Percentiles rank a stretch among this genome's conserved stretches.
Evolutionary conservation across 1,140 invertebrate genomes (phyloP).

Genomic region (Amyelois transitella): DNA sequence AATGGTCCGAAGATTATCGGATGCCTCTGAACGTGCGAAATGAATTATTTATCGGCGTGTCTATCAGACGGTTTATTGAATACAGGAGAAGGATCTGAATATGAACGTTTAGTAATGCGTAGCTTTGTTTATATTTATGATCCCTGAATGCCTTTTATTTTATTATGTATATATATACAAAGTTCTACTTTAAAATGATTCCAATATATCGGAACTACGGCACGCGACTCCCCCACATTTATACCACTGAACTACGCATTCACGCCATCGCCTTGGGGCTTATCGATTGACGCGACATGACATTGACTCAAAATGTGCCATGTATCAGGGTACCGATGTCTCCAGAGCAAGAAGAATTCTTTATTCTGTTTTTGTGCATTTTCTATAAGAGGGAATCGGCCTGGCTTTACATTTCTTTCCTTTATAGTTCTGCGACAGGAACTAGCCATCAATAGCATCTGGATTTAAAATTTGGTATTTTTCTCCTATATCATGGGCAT

Average conservation of each 20-base stretch:
- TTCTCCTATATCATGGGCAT: too few relatives aligned
- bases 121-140: too few relatives aligned
- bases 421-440: too few relatives aligned
- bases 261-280: not conserved
- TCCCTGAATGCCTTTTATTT: too few relatives aligned
- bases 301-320: not conserved
- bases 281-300: not conserved
- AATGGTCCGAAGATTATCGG: constrained; percentile 23
- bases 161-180: too few relatives aligned
- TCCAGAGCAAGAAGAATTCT: not conserved
- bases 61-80: constrained; percentile 5
- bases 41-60: constrained; percentile 18
- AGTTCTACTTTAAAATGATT: not conserved
- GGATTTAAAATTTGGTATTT: too few relatives aligned
- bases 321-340: not conserved
- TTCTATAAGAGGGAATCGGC: too few relatives aligned
- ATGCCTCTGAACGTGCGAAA: constrained; percentile 8
- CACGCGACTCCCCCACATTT: not conserved
- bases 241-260: not conserved
- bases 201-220: not conserved
- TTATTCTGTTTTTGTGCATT: too few relatives aligned
- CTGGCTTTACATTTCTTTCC: too few relatives aligned
- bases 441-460: too few relatives aligned
- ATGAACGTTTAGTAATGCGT: not conserved
- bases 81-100: not conserved